Conservation (phyloP, 2,113 vertebrate genomes). For the Aramus guarauna region DNA sequence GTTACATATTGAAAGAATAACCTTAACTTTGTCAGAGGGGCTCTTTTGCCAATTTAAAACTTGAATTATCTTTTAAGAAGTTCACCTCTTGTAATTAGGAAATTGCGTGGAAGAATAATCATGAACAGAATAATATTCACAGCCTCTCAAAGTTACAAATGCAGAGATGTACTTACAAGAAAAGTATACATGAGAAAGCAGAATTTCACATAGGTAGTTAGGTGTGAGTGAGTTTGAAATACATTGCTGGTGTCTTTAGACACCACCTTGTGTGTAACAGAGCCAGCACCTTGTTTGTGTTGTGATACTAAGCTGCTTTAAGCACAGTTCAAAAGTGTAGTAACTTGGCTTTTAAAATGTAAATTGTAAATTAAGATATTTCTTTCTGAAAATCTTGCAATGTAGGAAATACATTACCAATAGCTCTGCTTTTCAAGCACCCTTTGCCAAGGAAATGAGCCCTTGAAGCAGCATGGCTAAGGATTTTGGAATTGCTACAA, state of each 20-base stretch:
- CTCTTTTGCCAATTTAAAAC: neutral
- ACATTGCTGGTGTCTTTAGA: neutral
- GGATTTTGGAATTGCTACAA: neutral
- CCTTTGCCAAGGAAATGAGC: neutral
- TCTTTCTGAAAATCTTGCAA: neutral
- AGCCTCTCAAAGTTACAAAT: neutral
- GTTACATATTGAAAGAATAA: neutral
- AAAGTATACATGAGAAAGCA: neutral
- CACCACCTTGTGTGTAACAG: neutral
- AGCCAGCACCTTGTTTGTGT: neutral
- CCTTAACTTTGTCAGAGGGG: neutral
- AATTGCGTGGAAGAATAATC: neutral
- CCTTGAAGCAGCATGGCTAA: neutral
- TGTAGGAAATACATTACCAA: neutral
- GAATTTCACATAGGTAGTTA: neutral
- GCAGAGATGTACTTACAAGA: neutral
- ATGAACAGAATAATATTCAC: neutral
- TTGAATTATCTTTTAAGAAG: neutral
- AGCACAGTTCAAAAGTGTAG: neutral
- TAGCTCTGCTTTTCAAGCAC: neutral
- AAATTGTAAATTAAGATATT: neutral
- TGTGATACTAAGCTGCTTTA: neutral
- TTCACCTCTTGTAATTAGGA: neutral
- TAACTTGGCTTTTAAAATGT: neutral
- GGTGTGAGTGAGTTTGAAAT: neutral